Evolutionary conservation across 1,140 invertebrate species (phyloP), one percentile per base, ranked within the genome.

Genomic region (Marisa cornuarietis): DNA sequence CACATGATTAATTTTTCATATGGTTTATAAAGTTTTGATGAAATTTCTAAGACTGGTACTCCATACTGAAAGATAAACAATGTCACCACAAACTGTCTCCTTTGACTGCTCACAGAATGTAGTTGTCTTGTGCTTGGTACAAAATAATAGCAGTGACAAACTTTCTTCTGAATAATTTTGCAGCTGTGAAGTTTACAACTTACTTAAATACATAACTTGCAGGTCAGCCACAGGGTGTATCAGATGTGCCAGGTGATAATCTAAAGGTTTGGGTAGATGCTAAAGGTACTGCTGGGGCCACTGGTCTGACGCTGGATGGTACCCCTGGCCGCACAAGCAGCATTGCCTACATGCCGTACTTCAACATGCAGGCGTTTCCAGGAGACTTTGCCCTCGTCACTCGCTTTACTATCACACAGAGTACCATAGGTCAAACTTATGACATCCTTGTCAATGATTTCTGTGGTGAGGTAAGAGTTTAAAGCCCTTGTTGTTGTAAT

Each of bases 331-430:
- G 14, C 20, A 10, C 8, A 9, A 54, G n/a, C 51, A 52, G 54
- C 71, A 54, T 73, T 18, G 18, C 54, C 71, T 73, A 49, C 71
- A 73, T 73, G 49, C 71, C 71, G 2, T 73, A 73, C 71, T 73
- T 54, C 51, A 51, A 22, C 51, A 73, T 52, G 49, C 42, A 51
- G 49, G 5, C 16, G 0, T 73, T 51, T 10, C 71, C 71, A 18
- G n/a, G 54, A 8, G 52, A 54, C 18, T 73, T 73, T 52, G 71
- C 71, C 52, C n/a, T 73, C 10, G 5, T 22, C 42, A 31, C 52
- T 16, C 42, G 49, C 49, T 73, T 73, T 52, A 2, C 18, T 7
- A 52, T 73, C 51, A 22, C 31, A 49, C 20, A 54, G 26, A 54
- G 4, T 51, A 22, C 51, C 42, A 14, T n/a, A 11, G 51, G 49